A percentile compares a stretch with the other conserved stretches of the same genome.
Evolutionary conservation across 1,140 invertebrate species (phyloP).

Genomic region (Drosophila punjabiensis): DNA sequence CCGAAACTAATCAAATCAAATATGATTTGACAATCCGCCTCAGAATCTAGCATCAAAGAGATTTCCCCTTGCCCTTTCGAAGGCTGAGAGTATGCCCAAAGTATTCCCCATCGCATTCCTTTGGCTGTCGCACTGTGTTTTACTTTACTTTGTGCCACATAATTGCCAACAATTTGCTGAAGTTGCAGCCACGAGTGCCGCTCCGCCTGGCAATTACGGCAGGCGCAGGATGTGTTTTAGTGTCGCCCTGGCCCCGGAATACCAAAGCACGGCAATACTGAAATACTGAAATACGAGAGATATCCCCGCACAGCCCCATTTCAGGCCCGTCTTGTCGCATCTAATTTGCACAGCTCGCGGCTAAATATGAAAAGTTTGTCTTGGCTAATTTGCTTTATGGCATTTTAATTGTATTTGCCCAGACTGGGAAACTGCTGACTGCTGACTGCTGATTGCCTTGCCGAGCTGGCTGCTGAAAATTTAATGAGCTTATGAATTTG

Average conservation of each 20-base stretch:
- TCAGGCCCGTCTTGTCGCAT: slow-evolving; percentile 57
- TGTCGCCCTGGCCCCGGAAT: slow-evolving; percentile 36
- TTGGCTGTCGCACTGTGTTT: slow-evolving; percentile 36
- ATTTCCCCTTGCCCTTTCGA: slow-evolving; percentile 30
- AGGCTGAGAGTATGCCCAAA: slow-evolving; percentile 17
- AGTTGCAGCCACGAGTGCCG: slow-evolving; percentile 71
- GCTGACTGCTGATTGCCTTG: slow-evolving; percentile 41
- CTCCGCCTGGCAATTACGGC: slow-evolving; percentile 76
- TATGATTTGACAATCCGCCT: not conserved
- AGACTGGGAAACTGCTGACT: slow-evolving; percentile 56
- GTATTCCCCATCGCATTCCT: slow-evolving; percentile 22
- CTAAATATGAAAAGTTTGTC: slow-evolving; percentile 82
- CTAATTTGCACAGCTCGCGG: slow-evolving; percentile 76
- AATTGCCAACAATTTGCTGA: slow-evolving; percentile 83
- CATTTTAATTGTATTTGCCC: slow-evolving; percentile 83
- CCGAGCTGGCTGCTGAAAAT: slow-evolving; percentile 66
- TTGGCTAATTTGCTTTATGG: slow-evolving; percentile 84
- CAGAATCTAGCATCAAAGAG: slow-evolving; percentile 21
- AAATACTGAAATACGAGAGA: slow-evolving; percentile 2
- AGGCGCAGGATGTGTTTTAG: slow-evolving; percentile 78
- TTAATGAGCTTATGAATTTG: slow-evolving; percentile 81
- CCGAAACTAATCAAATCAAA: slow-evolving; percentile 4
- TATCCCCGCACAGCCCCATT: not conserved
- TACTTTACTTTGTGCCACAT: slow-evolving; percentile 76
- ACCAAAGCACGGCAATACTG: not conserved